Conservation (phyloP, 2,113 vertebrate species). For the Todiramphus saurophagus region DNA sequence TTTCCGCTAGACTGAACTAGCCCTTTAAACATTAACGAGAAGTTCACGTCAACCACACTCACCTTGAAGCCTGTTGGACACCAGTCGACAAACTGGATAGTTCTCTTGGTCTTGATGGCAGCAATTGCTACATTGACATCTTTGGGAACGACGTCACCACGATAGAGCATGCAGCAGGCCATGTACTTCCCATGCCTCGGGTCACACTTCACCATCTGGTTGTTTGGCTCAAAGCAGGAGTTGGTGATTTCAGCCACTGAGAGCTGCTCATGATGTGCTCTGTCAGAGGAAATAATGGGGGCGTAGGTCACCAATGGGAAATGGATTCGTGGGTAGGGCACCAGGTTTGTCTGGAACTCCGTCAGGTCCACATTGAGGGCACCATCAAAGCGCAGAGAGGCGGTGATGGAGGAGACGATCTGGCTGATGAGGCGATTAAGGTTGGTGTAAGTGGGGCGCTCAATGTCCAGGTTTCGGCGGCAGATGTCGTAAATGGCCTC, state of each 20-base stretch:
- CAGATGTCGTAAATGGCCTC: conserved; percentile 85
- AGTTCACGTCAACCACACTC: not conserved
- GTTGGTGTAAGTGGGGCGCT: conserved; percentile 80
- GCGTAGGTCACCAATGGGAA: conserved; percentile 81
- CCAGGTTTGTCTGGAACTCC: conserved; percentile 82
- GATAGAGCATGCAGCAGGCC: conserved; percentile 84
- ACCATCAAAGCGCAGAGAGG: conserved; percentile 79
- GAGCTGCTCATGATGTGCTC: conserved; percentile 79
- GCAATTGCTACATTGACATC: conserved; percentile 81
- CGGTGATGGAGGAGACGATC: conserved; percentile 83
- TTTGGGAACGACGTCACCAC: conserved; percentile 79
- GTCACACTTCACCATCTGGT: conserved; percentile 85
- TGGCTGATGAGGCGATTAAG: conserved; percentile 82
- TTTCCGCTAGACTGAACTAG: not conserved
- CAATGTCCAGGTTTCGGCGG: conserved; percentile 73
- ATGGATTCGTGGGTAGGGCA: conserved; percentile 83
- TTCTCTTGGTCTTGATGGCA: conserved; percentile 79
- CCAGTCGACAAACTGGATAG: conserved; percentile 81
- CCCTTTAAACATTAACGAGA: not conserved
- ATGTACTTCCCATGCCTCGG: conserved; percentile 81
- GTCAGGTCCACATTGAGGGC: conserved; percentile 83
- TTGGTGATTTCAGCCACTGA: conserved; percentile 81
- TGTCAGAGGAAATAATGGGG: conserved; percentile 77
- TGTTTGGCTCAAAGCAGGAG: conserved; percentile 80
- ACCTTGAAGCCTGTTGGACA: conserved; percentile 85